Conservation (phyloP, 64 coral and sea anemone genomes). For the Stichodactyla helianthus region DNA sequence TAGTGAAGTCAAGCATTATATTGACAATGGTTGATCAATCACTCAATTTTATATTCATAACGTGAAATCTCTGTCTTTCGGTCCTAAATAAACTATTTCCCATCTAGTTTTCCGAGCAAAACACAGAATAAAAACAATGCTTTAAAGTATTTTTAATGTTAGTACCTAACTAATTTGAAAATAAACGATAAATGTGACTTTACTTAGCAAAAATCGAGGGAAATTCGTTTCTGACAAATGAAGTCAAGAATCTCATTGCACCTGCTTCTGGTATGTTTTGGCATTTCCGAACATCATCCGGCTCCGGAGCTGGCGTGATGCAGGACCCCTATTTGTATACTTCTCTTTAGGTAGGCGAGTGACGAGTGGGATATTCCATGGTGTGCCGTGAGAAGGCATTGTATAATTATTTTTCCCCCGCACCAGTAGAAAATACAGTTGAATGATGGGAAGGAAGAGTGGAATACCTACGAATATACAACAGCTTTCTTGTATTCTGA, state of each 20-base stretch:
- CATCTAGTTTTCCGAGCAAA: background rate
- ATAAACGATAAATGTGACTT: background rate
- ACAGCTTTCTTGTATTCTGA: too few species aligned
- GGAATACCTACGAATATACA: too few species aligned
- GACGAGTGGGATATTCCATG: too few species aligned
- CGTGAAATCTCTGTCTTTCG: background rate
- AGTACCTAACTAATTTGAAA: background rate
- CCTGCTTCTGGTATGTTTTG: background rate
- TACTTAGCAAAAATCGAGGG: background rate
- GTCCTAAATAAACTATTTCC: background rate
- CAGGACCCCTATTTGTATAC: too few species aligned
- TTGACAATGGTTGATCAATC: background rate
- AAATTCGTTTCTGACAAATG: background rate
- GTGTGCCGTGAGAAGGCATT: too few species aligned
- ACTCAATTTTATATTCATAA: background rate
- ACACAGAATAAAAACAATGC: background rate
- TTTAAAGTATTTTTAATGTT: background rate
- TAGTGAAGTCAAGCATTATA: background rate
- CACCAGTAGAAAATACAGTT: too few species aligned
- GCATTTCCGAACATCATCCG: background rate
- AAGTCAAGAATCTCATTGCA: background rate
- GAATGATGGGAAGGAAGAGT: too few species aligned
- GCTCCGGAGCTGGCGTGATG: too few species aligned
- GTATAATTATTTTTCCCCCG: too few species aligned
- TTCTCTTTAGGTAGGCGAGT: too few species aligned